Base-by-base conservation (phyloP, 64 coral and sea anemone genomes). In the Platygyra sinensis region DNA sequence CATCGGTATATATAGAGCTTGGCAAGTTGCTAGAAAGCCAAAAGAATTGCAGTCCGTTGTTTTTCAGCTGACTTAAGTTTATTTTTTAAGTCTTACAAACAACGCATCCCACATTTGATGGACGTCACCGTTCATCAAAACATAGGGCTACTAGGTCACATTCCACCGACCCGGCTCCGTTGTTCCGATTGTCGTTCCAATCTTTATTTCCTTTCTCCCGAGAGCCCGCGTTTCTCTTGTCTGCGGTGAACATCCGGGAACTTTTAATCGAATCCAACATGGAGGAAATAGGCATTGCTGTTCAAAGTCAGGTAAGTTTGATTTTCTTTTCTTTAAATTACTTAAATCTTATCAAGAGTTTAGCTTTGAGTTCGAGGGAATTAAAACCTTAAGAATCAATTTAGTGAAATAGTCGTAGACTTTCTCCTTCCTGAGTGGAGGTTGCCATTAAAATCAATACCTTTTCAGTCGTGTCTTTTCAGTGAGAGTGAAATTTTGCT, bases 241-340 rank as follows among this genome's bases (percentile, higher is more conserved):
- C 80, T 49, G 90, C 72, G 80, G 80, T 69, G 0, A 10, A 38
- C 80, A 91, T 91, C 90, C 90, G 90, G 90, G 90, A 77, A 19
- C 29, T 61, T 18, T n/a, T 71, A n/a, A 63, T 32, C 31, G 29
- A 87, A 96, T 86, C 81, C 94, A 96, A 96, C 67, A 96, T 96
- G 94, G 94, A 96, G 94, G 94, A 96, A 79, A 96, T 93, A 73
- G 94, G 94, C 64, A 96, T 96, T 46, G 57, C 82, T 46, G 87
- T 96, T 39, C 91, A 90, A 80, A 89, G 84, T 31, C 94, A 96
- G 94, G 94, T 96, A 74, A 76, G 89, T 85, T 38, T 19, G 25
- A 28, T 55, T 67, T 60, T 80, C 72, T 85, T 17, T 73, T 54
- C 60, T 57, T 64, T 81, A 13, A 57, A 57, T 63, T 8, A 24